A percentile compares a stretch with the other conserved stretches of the same genome.
These are phyloP conservation scores for Pecten maximus DNA, from an alignment of 2,888 invertebrate species.

Conservation along the genomic window DNA sequence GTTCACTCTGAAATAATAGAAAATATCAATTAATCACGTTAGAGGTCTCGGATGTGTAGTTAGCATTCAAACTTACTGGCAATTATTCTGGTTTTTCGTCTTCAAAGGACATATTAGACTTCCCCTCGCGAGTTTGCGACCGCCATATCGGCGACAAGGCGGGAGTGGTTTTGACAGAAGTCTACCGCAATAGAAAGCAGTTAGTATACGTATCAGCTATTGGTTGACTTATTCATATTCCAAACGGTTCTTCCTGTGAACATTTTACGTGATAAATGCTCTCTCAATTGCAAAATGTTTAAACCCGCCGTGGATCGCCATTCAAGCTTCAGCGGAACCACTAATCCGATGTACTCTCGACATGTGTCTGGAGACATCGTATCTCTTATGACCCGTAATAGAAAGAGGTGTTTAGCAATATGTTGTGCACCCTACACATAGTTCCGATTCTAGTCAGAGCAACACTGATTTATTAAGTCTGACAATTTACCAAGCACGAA, in stretches of 20 bases:
- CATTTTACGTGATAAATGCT: slow-evolving; percentile 9
- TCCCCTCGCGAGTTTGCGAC: not conserved
- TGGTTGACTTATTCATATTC: not conserved
- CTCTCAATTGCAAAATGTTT: not conserved
- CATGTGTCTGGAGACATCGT: not conserved
- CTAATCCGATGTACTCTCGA: not conserved
- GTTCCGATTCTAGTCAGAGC: not conserved
- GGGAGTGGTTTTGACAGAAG: slow-evolving; percentile 8
- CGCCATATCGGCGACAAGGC: slow-evolving; percentile 4
- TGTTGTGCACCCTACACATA: not conserved
- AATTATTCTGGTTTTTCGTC: slow-evolving; percentile 14
- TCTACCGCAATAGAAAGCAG: not conserved
- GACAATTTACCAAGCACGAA: not conserved
- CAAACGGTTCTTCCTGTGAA: not conserved
- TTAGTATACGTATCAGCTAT: slow-evolving; percentile 20
- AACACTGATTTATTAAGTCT: not conserved
- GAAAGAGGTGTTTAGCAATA: not conserved
- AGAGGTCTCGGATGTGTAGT: not conserved
- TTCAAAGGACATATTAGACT: slow-evolving; percentile 19
- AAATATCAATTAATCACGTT: slow-evolving; percentile 33
- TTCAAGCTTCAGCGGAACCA: not conserved
- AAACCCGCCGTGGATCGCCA: not conserved
- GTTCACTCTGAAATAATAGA: slow-evolving; percentile 2
- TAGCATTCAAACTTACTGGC: not conserved
- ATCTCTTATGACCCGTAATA: not conserved